phyloP scores from a whole-genome alignment of 2,888 invertebrate species.

The Prostheceraeus crozeri region DNA sequence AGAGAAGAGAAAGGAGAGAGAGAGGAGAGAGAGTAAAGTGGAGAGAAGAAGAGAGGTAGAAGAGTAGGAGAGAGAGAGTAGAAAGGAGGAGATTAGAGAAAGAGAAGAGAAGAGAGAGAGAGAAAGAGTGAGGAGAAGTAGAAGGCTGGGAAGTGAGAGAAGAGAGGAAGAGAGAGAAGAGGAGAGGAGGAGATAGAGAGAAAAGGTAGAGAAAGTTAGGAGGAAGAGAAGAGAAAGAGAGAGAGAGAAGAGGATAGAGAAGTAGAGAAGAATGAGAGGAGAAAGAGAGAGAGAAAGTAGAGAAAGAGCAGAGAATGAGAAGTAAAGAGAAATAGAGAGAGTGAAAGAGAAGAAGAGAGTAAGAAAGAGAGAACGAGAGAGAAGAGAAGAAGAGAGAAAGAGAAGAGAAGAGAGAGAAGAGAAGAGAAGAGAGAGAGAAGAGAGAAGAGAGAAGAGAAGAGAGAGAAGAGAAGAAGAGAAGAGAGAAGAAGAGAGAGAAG shows the following conservation, averaged over 20 bases:
- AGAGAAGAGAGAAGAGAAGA: not conserved
- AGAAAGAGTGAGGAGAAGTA: not conserved
- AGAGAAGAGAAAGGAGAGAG: constrained; percentile 2
- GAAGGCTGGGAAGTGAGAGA: not conserved
- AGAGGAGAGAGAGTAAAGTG: not conserved
- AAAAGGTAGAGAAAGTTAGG: not conserved
- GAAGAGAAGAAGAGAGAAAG: not conserved
- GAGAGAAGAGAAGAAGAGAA: not conserved
- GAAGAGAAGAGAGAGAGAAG: not conserved
- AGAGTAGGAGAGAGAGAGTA: not conserved
- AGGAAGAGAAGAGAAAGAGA: too few relatives aligned
- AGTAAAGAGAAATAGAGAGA: too few relatives aligned
- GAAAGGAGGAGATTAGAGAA: not conserved
- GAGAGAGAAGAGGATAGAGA: not conserved
- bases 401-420: not conserved
- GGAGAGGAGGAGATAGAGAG: too few relatives aligned
- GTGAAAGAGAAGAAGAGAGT: not conserved
- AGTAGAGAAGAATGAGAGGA: not conserved
- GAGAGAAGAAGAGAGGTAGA: not conserved
- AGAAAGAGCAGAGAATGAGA: too few relatives aligned
- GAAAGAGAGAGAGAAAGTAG: too few relatives aligned
- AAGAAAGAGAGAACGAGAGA: not conserved
- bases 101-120: not conserved
- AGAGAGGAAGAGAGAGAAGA: not conserved
- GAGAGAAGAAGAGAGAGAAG: not conserved